Evolutionary conservation across 2,888 invertebrate species (phyloP).

Genomic region (Micropterix aruncella): DNA sequence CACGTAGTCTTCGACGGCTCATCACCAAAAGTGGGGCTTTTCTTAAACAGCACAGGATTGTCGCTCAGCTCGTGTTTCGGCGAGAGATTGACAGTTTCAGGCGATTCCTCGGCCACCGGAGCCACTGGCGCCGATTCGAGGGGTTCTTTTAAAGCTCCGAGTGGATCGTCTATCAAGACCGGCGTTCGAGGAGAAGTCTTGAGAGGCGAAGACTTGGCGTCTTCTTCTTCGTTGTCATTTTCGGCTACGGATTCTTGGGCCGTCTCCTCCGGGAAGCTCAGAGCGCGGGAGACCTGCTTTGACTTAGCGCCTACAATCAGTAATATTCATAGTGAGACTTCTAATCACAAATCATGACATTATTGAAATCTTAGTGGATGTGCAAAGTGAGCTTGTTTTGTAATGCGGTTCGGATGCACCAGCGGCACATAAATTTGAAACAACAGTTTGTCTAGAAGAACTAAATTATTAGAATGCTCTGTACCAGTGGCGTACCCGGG

Average conservation of each 20-base stretch:
- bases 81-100: constrained; percentile 13
- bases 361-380: too few species aligned
- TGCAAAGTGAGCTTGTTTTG: too few species aligned
- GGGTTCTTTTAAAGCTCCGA: constrained; percentile 58
- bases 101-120: constrained; percentile 15
- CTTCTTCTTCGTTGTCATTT: constrained; percentile 19
- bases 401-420: too few species aligned
- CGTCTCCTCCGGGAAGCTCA: constrained; percentile 40
- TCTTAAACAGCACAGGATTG: constrained; percentile 53
- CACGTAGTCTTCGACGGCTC: constrained; percentile 33
- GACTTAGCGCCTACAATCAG: constrained; percentile 19
- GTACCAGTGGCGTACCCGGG: too few species aligned
- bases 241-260: constrained; percentile 23
- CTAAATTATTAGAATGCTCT: too few species aligned
- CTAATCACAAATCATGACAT: too few species aligned
- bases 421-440: too few species aligned
- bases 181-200: constrained; percentile 66
- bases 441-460: too few species aligned
- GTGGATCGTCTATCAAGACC: constrained; percentile 82
- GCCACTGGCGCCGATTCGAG: constrained; percentile 14
- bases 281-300: constrained; percentile 34
- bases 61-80: constrained; percentile 40
- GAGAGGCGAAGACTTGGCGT: constrained; percentile 32
- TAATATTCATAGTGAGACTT: too few species aligned
- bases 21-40: constrained; percentile 46